Percentiles rank a stretch among this genome's conserved stretches.
phyloP scores from a whole-genome alignment of 1,140 invertebrate genomes.

The Orius laevigatus region DNA sequence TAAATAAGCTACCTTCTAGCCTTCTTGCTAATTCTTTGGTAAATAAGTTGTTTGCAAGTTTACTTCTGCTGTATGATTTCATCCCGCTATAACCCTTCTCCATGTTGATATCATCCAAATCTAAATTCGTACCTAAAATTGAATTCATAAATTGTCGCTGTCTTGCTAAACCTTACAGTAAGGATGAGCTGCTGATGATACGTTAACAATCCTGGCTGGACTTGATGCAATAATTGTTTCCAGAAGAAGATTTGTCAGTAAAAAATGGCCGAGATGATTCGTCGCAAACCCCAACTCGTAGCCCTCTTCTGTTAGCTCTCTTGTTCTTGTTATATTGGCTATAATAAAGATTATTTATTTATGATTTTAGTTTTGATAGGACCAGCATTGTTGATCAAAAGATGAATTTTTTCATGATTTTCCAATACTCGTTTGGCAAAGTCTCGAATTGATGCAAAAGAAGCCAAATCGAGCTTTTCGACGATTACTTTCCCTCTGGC shows the following conservation, averaged over 20 bases:
- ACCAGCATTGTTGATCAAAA: constrained; percentile 34
- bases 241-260: constrained; percentile 62
- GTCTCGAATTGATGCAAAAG: constrained; percentile 15
- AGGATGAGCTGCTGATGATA: constrained; percentile 46
- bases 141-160: not conserved
- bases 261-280: constrained; percentile 71
- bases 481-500: constrained; percentile 27
- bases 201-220: constrained; percentile 49
- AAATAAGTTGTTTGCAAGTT: constrained; percentile 59
- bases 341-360: not conserved
- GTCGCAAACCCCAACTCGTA: constrained; percentile 62
- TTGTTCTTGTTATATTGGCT: constrained; percentile 21
- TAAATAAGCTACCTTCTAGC: constrained; percentile 32
- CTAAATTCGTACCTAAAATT: constrained; percentile 8
- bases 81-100: constrained; percentile 43
- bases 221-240: constrained; percentile 37
- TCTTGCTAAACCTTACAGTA: constrained; percentile 10
- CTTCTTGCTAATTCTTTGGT: constrained; percentile 39
- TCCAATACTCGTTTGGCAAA: constrained; percentile 26
- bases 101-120: constrained; percentile 23
- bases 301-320: constrained; percentile 46
- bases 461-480: constrained; percentile 14
- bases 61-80: constrained; percentile 52
- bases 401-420: constrained; percentile 23
- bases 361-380: not conserved